A percentile compares a stretch with the other conserved stretches of the same genome.
Conservation (phyloP, 2,888 invertebrate genomes). For the Heliconius hortense region DNA sequence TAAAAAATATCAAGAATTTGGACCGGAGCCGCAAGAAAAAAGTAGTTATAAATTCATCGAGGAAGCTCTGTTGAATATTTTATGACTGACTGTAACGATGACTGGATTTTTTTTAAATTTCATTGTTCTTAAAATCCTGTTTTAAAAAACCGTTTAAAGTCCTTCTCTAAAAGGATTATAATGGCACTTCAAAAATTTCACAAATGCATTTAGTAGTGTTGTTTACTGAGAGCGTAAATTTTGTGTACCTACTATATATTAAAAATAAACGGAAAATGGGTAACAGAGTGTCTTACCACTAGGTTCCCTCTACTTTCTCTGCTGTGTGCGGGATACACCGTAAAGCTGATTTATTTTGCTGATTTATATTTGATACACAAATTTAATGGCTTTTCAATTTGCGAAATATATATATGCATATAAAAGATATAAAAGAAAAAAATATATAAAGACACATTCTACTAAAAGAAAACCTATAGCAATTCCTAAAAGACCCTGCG, state of each 20-base stretch:
- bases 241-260: not conserved
- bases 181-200: constrained; percentile 5
- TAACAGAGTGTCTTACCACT: no score
- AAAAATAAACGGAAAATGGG: no score
- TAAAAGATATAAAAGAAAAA: no score
- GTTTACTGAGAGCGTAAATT: constrained; percentile 3
- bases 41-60: constrained; percentile 23
- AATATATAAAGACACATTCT: not conserved
- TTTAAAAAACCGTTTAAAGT: constrained; percentile 25
- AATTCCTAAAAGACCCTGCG: constrained; percentile 1
- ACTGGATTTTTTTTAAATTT: constrained; percentile 18
- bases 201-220: constrained; percentile 1
- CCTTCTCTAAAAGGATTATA: constrained; percentile 22
- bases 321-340: not conserved
- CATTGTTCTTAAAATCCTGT: constrained; percentile 22
- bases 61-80: constrained; percentile 24
- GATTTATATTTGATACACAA: not conserved
- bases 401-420: not conserved
- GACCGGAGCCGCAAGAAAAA: constrained; percentile 9
- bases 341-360: no score
- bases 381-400: not conserved
- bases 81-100: constrained; percentile 23
- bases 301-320: no score
- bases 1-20: constrained; percentile 1
- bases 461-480: not conserved